Evolutionary conservation across 2,888 invertebrate genomes (phyloP).

Genomic region (Listrodromus nycthemerus): DNA sequence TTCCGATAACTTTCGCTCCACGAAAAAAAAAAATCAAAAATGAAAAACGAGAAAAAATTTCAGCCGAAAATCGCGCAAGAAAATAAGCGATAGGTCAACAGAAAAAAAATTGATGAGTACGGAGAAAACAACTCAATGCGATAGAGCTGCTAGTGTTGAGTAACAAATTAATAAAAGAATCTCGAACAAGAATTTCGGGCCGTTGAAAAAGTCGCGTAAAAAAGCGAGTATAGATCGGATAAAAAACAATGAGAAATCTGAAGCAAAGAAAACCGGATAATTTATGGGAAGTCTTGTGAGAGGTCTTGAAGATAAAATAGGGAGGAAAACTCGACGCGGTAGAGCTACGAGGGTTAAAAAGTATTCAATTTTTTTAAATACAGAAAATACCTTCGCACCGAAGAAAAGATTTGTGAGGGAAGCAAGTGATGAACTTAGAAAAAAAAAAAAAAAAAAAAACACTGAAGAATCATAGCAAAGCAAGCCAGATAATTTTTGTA

Average conservation of each 20-base stretch:
- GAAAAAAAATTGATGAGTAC: neutral
- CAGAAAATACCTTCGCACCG: no score
- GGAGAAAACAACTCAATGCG: slow-evolving; percentile 46
- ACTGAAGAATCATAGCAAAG: slow-evolving; percentile 25
- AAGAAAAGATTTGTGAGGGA: no score
- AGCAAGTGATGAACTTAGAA: no score
- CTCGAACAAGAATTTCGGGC: no score
- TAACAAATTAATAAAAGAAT: no score
- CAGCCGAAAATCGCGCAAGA: neutral
- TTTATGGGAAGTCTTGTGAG: no score
- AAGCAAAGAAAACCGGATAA: slow-evolving; percentile 1
- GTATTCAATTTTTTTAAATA: no score
- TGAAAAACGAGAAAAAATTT: slow-evolving; percentile 22
- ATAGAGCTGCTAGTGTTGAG: no score
- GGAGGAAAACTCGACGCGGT: no score
- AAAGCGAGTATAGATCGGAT: neutral
- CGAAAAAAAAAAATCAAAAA: neutral
- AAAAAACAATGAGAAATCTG: slow-evolving; percentile 10
- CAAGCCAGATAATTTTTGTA: neutral
- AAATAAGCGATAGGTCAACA: slow-evolving; percentile 25
- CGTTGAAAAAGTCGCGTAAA: slow-evolving; percentile 14
- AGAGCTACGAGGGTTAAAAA: no score
- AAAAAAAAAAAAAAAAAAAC: slow-evolving; percentile 7
- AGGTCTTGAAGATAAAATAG: no score
- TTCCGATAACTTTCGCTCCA: slow-evolving; percentile 43